Evolutionary conservation across 2,113 vertebrate genomes (phyloP), one percentile per base, ranked within the genome.

Genomic region (Pollimyrus isidori): DNA sequence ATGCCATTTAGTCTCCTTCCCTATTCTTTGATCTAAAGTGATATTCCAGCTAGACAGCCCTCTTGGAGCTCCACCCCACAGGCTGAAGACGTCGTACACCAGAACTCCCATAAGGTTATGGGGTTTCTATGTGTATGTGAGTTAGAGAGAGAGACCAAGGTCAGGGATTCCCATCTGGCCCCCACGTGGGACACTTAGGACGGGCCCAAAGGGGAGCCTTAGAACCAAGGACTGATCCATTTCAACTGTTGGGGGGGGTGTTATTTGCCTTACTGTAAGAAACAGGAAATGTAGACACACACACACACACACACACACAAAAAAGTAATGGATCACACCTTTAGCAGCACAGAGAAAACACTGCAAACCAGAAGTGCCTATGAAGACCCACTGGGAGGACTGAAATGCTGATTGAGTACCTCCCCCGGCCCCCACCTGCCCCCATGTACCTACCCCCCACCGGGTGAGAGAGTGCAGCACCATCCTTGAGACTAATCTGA

Each of bases 401-500:
- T 35, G 13, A 73, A 15, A 73, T 6, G 30, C 69, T 39, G 35
- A 39, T 7, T 1, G 30, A 76, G 69, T 6, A 1, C 69, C 69
- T 23, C 53, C 53, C 21, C 56, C 5, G 5, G 1, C 69, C 69
- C 65, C 4, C 30, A 15, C 69, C 26, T 15, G 11, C 69, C 69
- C 11, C 69, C 69, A 76, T 73, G n/a, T 73, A 73, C 65, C n/a
- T 73, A 19, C 42, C 80, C 83, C 53, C 53, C 19, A 76, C n/a
- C 7, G 52, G 48, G 30, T 52, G 42, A 69, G 45, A 30, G n/a
- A 39, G 23, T 26, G 30, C 50, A 35, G 86, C 86, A 53, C 85
- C 87, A 45, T 90, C 86, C 49, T 65, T 11, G 58, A 50, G 85
- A 89, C 87, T 93, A 92, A 93, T 93, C 91, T 49, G 88, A 88